These are phyloP conservation scores for Archips crataeganus DNA, from an alignment of 2,888 invertebrate species.

Conservation along the genomic window DNA sequence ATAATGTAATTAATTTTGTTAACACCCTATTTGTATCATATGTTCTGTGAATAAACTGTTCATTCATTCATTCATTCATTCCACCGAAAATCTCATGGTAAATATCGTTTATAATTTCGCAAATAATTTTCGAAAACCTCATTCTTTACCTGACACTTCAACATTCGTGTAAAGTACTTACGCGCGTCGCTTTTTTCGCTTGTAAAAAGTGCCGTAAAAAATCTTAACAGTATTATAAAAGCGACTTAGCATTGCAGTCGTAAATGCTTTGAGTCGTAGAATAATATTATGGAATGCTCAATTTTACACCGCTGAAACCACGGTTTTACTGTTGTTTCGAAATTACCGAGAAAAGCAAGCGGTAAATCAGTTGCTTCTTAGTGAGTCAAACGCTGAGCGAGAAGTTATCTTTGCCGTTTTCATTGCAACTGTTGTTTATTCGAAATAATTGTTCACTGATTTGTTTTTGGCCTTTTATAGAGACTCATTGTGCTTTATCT, in stretches of 20 bases:
- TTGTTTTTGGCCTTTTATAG: too few species aligned
- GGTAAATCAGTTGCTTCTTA: background rate
- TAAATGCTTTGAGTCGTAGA: background rate
- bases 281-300: constrained; percentile 14
- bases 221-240: background rate
- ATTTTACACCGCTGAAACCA: constrained; percentile 11
- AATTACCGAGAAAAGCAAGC: constrained; percentile 1
- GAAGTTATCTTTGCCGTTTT: background rate
- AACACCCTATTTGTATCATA: too few species aligned
- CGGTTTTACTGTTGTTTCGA: constrained; percentile 1
- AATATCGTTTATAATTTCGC: too few species aligned
- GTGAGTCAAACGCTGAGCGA: background rate
- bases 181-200: background rate
- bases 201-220: constrained; percentile 2
- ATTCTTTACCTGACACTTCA: too few species aligned
- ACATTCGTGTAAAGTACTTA: too few species aligned
- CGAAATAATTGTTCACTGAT: background rate
- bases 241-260: constrained; percentile 1
- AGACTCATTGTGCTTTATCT: too few species aligned
- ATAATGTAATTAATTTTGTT: too few species aligned
- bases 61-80: too few species aligned
- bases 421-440: background rate
- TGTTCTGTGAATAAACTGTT: too few species aligned
- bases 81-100: too few species aligned
- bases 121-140: too few species aligned